These are phyloP conservation scores for Poeciliopsis presidionis DNA, from an alignment of 2,797 vertebrate genomes.

Conservation along the genomic window DNA sequence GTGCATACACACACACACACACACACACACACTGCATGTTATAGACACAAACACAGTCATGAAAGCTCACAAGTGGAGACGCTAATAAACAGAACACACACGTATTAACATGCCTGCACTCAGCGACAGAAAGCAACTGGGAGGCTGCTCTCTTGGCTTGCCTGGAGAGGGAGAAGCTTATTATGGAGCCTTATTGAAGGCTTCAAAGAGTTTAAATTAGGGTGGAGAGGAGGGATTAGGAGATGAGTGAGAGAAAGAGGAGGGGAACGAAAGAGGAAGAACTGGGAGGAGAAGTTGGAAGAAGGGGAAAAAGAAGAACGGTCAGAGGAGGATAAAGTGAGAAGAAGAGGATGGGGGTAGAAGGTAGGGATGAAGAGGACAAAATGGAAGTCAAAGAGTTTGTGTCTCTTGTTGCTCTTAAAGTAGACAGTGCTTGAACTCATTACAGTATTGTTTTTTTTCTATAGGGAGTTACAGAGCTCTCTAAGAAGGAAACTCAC, in stretches of 20 bases:
- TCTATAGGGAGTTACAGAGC: constrained; percentile 54
- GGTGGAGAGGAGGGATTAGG: constrained; percentile 81
- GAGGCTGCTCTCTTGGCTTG: constrained; percentile 76
- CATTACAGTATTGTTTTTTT: constrained; percentile 61
- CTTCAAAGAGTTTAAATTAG: constrained; percentile 84
- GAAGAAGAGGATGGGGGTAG: constrained; percentile 37
- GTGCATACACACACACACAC: constrained; percentile 9
- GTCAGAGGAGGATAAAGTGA: constrained; percentile 50
- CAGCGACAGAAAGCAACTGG: constrained; percentile 72
- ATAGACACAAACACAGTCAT: constrained; percentile 59
- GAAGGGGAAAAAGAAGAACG: constrained; percentile 49
- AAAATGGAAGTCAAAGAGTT: constrained; percentile 60
- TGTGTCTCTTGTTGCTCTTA: constrained; percentile 68
- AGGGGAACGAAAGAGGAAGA: constrained; percentile 63
- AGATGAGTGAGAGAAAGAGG: constrained; percentile 67
- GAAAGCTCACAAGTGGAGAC: constrained; percentile 65
- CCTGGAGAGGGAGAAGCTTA: constrained; percentile 81
- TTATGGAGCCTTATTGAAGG: constrained; percentile 82
- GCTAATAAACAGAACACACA: constrained; percentile 70
- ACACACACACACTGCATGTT: constrained; percentile 18
- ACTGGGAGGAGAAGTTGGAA: constrained; percentile 51
- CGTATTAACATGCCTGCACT: constrained; percentile 58
- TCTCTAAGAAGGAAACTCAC: constrained; percentile 45
- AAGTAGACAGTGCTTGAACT: constrained; percentile 58
- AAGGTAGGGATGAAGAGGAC: constrained; percentile 46